Base-by-base conservation (phyloP, 2,113 vertebrate species). In the Sciurus niger region DNA sequence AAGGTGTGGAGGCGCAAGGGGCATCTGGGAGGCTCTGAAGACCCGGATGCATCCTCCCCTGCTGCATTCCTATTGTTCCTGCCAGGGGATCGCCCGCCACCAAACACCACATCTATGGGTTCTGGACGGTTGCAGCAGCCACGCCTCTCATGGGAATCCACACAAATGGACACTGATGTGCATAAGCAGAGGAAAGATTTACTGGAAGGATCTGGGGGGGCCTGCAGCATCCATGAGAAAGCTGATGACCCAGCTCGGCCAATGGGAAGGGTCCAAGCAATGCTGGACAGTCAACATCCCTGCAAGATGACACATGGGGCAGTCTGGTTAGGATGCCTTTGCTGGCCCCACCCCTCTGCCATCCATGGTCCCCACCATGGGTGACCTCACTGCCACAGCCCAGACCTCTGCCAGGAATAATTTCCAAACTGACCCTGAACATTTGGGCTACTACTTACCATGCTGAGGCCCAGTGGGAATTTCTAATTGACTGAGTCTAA, bases 81-180 rank as follows among this genome's bases (percentile, higher is more conserved):
- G 28, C 8, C 40, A 43, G 89, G 65, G 70, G 40, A 40, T 70
- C 28, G 22, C n/a, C 70, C 51, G 14, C 77, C 7, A 3, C 77
- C 6, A 0, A 4, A 0, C 0, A 25, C 67, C 58, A 72, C 74
- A 11, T 67, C 24, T 22, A 0, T 34, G 24, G 34, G 60, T 43
- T 60, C 67, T 51, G 84, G 18, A 28, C 6, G 72, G 12, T 25
- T 18, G 30, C 28, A 13, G 34, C 68, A n/a, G 24, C 32, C 72
- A 46, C 10, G 18, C n/a, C 40, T 74, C 65, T 80, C 70, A 24
- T 8, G 37, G 60, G 5, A 72, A 80, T 13, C 37, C 70, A n/a
- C 76, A 70, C 20, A 89, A 79, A 80, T 68, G 51, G 72, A 80
- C 55, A n/a, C 48, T 55, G 68, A 63, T 18, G n/a, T 37, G 70